A percentile compares a stretch with the other conserved stretches of the same genome.
phyloP scores from a whole-genome alignment of 2,113 vertebrate genomes.

The Phalacrocorax aristotelis region DNA sequence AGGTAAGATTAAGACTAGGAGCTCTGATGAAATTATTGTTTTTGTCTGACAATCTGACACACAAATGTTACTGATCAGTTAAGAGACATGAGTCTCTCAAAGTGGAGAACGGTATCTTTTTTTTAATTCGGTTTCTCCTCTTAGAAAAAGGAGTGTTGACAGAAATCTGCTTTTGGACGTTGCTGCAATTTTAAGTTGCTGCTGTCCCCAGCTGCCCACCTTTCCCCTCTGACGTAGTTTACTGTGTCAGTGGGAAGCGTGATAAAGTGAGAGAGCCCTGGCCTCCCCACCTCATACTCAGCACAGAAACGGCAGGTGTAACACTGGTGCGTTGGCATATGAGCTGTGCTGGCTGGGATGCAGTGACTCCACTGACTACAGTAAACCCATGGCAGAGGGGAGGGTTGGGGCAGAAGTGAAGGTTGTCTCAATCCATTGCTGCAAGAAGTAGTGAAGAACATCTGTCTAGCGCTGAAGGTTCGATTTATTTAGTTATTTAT shows the following conservation, averaged over 20 bases:
- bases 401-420: background rate
- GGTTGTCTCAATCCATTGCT: background rate
- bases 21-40: background rate
- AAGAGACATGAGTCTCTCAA: background rate
- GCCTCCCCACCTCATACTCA: background rate
- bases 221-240: background rate
- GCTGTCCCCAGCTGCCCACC: background rate
- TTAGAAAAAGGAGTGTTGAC: background rate
- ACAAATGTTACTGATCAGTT: background rate
- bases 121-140: background rate
- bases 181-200: background rate
- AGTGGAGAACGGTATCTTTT: background rate
- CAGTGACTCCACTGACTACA: background rate
- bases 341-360: background rate
- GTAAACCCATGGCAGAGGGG: background rate
- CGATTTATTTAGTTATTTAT: background rate
- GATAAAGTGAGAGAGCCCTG: background rate
- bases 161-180: background rate
- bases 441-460: background rate
- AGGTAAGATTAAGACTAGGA: background rate
- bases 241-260: background rate
- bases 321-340: rapidly evolving
- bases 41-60: background rate
- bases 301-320: rapidly evolving
- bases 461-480: background rate